Percentiles rank a stretch among this genome's conserved stretches.
These are phyloP conservation scores for Platyrinchus mystaceus DNA, from an alignment of 2,797 vertebrate species.

Conservation along the genomic window DNA sequence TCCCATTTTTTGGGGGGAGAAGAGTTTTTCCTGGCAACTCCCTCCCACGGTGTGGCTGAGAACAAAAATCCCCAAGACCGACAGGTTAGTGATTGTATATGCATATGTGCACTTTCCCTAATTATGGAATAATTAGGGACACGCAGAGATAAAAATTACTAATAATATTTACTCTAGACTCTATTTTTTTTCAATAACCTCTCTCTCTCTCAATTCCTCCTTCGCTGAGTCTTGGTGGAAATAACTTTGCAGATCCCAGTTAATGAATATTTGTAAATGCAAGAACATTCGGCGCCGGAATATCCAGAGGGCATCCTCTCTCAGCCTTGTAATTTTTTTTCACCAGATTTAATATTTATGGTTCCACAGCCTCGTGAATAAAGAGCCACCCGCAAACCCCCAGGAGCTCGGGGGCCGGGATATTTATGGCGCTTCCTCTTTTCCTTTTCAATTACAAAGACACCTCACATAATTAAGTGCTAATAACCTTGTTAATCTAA, in stretches of 20 bases:
- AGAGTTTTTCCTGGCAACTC: neutral
- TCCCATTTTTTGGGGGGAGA: rapidly evolving
- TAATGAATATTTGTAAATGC: conserved; percentile 66
- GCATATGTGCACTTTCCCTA: conserved; percentile 18
- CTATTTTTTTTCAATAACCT: conserved; percentile 27
- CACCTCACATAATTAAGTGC: conserved; percentile 70
- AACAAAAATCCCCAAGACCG: neutral
- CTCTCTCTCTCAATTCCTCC: neutral
- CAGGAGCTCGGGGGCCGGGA: neutral
- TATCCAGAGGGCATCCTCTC: conserved; percentile 26
- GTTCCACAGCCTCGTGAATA: conserved; percentile 3
- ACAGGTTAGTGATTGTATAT: conserved; percentile 34
- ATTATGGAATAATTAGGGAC: conserved; percentile 27
- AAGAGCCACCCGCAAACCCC: neutral
- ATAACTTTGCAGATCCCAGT: conserved; percentile 33
- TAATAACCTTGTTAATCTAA: conserved; percentile 75
- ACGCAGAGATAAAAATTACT: conserved; percentile 43
- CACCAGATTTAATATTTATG: conserved; percentile 58
- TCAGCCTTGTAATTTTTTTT: conserved; percentile 1
- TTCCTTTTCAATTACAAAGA: conserved; percentile 71
- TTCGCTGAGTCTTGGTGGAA: neutral
- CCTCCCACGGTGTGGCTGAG: neutral
- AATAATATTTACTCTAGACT: conserved; percentile 47
- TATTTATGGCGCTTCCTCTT: conserved; percentile 49
- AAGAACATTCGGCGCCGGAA: conserved; percentile 6